These are phyloP conservation scores for Drosophila tropicalis DNA, from an alignment of 1,140 invertebrate species.

Conservation along the genomic window DNA sequence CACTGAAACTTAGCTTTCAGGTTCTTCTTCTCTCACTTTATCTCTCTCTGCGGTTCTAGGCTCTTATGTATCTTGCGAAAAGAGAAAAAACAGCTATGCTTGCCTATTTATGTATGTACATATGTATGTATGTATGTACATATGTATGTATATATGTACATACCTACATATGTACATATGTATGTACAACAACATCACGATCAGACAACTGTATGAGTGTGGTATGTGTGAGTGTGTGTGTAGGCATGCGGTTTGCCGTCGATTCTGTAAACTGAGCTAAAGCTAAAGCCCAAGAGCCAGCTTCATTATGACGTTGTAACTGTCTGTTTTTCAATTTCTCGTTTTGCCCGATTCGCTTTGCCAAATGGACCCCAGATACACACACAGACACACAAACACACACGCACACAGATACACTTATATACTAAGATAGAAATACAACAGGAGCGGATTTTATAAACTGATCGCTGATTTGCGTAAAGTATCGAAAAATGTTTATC, in stretches of 20 bases:
- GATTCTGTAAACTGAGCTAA: slow-evolving; percentile 59
- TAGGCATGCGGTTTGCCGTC: slow-evolving; percentile 67
- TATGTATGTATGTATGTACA: too few relatives aligned
- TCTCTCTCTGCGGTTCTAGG: slow-evolving; percentile 19
- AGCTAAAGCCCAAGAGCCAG: slow-evolving; percentile 18
- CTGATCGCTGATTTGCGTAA: too few relatives aligned
- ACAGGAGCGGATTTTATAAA: not conserved
- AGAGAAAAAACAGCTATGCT: slow-evolving; percentile 48
- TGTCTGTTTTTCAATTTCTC: slow-evolving; percentile 81
- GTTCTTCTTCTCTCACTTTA: not conserved
- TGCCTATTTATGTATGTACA: slow-evolving; percentile 10
- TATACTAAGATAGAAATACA: not conserved
- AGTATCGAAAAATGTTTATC: too few relatives aligned
- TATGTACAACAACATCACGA: slow-evolving; percentile 65
- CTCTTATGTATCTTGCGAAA: slow-evolving; percentile 23
- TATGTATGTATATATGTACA: slow-evolving; percentile 20
- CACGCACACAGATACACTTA: not conserved
- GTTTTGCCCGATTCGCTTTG: slow-evolving; percentile 79
- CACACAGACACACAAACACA: slow-evolving; percentile 27
- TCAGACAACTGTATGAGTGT: slow-evolving; percentile 11
- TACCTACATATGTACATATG: too few relatives aligned
- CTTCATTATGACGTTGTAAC: slow-evolving; percentile 79
- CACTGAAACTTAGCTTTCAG: slow-evolving; percentile 10
- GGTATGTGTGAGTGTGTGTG: slow-evolving; percentile 24
- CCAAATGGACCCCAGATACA: slow-evolving; percentile 62